A percentile compares a stretch with the other conserved stretches of the same genome.
Conservation (phyloP, 2,888 invertebrate genomes). For the Oxystoma pomonae region DNA sequence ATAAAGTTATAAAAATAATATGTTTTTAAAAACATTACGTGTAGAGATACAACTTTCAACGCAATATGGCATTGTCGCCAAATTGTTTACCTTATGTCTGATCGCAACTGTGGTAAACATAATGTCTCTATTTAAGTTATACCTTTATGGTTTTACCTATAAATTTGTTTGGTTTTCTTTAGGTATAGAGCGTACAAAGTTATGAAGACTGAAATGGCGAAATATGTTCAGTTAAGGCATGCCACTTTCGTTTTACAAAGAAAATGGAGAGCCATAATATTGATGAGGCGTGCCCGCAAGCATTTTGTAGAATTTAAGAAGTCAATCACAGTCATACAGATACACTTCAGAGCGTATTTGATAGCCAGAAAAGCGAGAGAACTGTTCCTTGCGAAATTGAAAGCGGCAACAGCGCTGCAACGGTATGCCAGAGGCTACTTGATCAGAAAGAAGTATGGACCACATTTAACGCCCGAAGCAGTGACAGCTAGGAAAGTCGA, state of each 20-base stretch:
- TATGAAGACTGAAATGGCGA: slow-evolving; percentile 26
- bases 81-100: too few species aligned
- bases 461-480: slow-evolving; percentile 32
- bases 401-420: slow-evolving; percentile 48
- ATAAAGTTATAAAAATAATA: too few species aligned
- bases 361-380: slow-evolving; percentile 32
- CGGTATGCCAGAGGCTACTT: slow-evolving; percentile 32
- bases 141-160: too few species aligned
- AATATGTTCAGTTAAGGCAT: slow-evolving; percentile 3
- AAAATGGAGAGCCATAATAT: slow-evolving; percentile 13
- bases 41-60: too few species aligned
- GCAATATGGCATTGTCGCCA: too few species aligned
- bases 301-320: slow-evolving; percentile 42
- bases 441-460: slow-evolving; percentile 32
- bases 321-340: slow-evolving; percentile 49
- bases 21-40: too few species aligned
- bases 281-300: slow-evolving; percentile 10
- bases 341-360: slow-evolving; percentile 38
- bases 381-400: slow-evolving; percentile 13
- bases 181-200: slow-evolving; percentile 3
- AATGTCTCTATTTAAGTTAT: too few species aligned
- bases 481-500: slow-evolving; percentile 45
- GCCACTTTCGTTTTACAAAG: slow-evolving; percentile 11
- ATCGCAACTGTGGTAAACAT: too few species aligned
- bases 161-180: slow-evolving; percentile 9